Percentiles rank a stretch among this genome's conserved stretches.
phyloP scores from a whole-genome alignment of 2,797 vertebrate genomes.

The Sebastes elongatus region DNA sequence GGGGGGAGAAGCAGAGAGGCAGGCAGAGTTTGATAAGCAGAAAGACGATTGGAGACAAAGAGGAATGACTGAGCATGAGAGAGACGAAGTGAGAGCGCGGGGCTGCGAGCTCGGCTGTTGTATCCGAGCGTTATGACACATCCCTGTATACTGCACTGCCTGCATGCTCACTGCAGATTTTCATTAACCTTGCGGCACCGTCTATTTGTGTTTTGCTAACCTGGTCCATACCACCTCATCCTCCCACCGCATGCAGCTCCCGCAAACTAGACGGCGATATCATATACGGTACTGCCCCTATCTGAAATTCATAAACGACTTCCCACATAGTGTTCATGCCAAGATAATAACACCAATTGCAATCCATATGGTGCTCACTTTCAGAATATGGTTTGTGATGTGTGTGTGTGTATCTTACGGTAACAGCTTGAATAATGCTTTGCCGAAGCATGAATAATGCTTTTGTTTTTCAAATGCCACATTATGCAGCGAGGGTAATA shows the following conservation, averaged over 20 bases:
- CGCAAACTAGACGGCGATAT: slow-evolving; percentile 15
- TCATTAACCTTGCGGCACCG: slow-evolving; percentile 64
- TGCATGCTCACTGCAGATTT: slow-evolving; percentile 61
- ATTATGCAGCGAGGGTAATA: not conserved
- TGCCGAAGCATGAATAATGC: slow-evolving; percentile 34
- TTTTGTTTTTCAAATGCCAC: slow-evolving; percentile 47
- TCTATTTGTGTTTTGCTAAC: slow-evolving; percentile 49
- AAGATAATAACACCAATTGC: not conserved
- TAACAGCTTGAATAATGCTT: slow-evolving; percentile 24
- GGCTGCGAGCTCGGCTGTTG: slow-evolving; percentile 34
- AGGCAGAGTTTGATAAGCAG: slow-evolving; percentile 38
- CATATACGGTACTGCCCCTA: not conserved
- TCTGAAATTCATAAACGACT: slow-evolving; percentile 39
- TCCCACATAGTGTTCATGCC: slow-evolving; percentile 26
- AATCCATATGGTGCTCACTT: slow-evolving; percentile 25
- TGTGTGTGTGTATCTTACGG: not conserved
- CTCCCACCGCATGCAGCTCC: slow-evolving; percentile 39
- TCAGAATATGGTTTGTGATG: not conserved
- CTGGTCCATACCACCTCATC: slow-evolving; percentile 38
- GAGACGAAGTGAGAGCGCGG: slow-evolving; percentile 20
- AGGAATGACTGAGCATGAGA: slow-evolving; percentile 33
- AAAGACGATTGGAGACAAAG: slow-evolving; percentile 28
- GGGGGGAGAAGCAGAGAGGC: not conserved
- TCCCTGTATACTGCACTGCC: slow-evolving; percentile 39
- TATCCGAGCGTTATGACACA: slow-evolving; percentile 56